phyloP scores from a whole-genome alignment of 1,140 invertebrate genomes.

The Drosophila navojoa region DNA sequence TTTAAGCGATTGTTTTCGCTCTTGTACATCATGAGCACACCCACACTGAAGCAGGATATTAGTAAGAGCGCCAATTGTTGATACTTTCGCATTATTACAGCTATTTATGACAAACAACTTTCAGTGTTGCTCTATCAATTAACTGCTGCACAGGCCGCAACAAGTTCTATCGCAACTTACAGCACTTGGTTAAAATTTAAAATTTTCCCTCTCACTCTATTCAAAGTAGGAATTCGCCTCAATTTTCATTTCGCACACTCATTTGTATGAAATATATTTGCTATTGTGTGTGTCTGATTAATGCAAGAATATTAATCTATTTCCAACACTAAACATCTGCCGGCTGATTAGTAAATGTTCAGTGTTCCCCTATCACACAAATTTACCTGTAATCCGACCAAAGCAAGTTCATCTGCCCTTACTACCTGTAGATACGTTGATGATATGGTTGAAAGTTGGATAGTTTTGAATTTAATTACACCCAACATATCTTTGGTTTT shows the following conservation, averaged over 20 bases:
- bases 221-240: too few relatives aligned
- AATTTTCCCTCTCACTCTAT: too few relatives aligned
- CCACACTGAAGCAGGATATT: slow-evolving; percentile 86
- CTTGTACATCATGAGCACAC: slow-evolving; percentile 88
- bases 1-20: slow-evolving; percentile 89
- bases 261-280: too few relatives aligned
- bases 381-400: background rate
- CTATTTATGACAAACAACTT: slow-evolving; percentile 9
- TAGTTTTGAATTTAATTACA: too few relatives aligned
- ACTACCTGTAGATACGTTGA: background rate
- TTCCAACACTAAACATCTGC: background rate
- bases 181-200: too few relatives aligned
- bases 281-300: too few relatives aligned
- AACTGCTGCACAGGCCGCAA: background rate
- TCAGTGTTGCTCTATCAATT: slow-evolving; percentile 15
- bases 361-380: background rate
- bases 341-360: background rate
- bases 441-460: background rate
- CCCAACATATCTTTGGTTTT: too few relatives aligned
- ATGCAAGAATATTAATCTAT: background rate
- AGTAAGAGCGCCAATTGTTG: slow-evolving; percentile 87
- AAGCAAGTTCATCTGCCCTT: background rate
- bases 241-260: too few relatives aligned
- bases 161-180: background rate
- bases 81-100: slow-evolving; percentile 87